Conservation (phyloP, 2,888 invertebrate genomes). For the Brachylomia viminalis region DNA sequence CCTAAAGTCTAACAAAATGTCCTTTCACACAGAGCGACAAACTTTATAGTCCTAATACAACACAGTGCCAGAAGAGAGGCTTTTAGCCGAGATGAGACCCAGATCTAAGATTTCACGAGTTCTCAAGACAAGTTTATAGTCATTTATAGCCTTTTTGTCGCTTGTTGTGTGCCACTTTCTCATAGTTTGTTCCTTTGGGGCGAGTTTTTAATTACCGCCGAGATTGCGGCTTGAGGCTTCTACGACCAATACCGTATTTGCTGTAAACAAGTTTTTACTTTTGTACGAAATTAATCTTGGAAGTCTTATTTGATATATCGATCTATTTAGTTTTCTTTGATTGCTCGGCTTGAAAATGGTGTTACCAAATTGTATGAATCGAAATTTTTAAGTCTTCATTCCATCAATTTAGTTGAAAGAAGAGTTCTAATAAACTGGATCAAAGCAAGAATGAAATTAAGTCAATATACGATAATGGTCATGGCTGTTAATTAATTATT, state of each 20-base stretch:
- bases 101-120: constrained; percentile 51
- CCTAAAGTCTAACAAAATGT: constrained; percentile 1
- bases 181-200: constrained; percentile 66
- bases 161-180: constrained; percentile 54
- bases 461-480: neutral
- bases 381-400: neutral
- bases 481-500: neutral
- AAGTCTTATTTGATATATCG: constrained; percentile 38
- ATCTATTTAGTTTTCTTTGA: constrained; percentile 19
- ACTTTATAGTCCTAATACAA: constrained; percentile 12
- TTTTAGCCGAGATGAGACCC: constrained; percentile 32
- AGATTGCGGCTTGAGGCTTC: constrained; percentile 72
- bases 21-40: constrained; percentile 10
- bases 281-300: constrained; percentile 63
- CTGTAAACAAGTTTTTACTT: constrained; percentile 71
- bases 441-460: constrained; percentile 10
- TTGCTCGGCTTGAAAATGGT: constrained; percentile 5
- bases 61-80: constrained; percentile 28
- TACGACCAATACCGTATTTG: constrained; percentile 70
- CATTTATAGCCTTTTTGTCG: constrained; percentile 45
- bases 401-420: neutral
- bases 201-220: constrained; percentile 81
- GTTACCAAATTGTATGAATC: neutral
- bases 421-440: neutral
- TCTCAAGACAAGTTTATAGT: constrained; percentile 39